Conservation (phyloP, 2,113 vertebrate species). For the Rhabdomys dilectus region DNA sequence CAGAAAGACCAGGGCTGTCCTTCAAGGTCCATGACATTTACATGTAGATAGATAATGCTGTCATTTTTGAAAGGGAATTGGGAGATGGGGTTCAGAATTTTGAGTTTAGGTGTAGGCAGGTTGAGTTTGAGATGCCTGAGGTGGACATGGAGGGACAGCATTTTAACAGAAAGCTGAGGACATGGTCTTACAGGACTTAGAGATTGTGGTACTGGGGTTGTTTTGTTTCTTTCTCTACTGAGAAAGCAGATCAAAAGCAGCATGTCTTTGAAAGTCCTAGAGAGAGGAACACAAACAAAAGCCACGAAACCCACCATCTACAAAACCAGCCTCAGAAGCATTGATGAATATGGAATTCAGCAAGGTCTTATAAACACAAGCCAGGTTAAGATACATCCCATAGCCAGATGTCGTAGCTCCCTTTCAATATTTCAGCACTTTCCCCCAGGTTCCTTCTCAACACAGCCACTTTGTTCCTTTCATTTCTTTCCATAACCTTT, state of each 20-base stretch:
- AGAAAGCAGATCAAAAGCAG: not conserved
- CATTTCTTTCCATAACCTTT: not conserved
- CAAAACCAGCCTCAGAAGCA: not conserved
- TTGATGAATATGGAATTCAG: not conserved
- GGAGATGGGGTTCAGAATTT: not conserved
- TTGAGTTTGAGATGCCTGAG: not conserved
- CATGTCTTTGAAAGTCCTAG: not conserved
- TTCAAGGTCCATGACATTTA: not conserved
- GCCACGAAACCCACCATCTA: accelerated
- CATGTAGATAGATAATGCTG: not conserved
- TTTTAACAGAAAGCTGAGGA: not conserved
- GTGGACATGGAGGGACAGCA: not conserved
- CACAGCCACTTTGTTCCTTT: not conserved
- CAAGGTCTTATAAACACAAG: not conserved
- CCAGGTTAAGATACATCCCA: not conserved
- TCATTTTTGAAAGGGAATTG: not conserved
- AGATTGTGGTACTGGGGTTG: not conserved
- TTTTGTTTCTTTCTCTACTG: not conserved
- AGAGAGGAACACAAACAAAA: not conserved
- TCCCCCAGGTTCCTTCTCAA: not conserved
- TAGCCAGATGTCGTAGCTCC: not conserved
- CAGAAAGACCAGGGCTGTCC: not conserved
- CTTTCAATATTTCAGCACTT: not conserved
- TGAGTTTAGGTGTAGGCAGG: not conserved
- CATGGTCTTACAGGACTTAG: not conserved